phyloP scores from a whole-genome alignment of 2,113 vertebrate species.

The Puffinus mauretanicus region DNA sequence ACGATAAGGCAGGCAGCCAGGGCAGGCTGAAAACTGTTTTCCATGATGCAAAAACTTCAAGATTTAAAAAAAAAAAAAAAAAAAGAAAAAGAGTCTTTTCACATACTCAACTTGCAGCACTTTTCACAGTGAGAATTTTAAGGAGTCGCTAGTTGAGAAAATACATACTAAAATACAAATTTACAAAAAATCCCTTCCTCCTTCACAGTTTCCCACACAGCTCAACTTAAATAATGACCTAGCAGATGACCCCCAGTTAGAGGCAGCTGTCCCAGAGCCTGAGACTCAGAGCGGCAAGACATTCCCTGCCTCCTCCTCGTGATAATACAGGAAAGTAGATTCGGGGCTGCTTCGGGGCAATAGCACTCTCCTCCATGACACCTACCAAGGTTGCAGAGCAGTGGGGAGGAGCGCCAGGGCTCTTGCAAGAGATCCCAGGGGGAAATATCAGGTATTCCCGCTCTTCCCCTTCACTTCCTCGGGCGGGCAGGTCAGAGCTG shows the following conservation, averaged over 20 bases:
- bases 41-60: background rate
- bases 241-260: background rate
- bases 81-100: no score
- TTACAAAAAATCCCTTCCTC: background rate
- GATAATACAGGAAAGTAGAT: background rate
- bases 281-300: no score
- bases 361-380: accelerated
- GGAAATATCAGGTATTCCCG: background rate
- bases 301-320: background rate
- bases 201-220: background rate
- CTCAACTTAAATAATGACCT: background rate
- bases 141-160: background rate
- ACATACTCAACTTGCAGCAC: background rate
- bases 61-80: no score
- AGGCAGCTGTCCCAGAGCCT: background rate
- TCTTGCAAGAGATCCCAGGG: background rate
- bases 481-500: background rate
- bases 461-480: background rate
- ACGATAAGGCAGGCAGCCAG: background rate
- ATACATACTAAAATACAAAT: background rate
- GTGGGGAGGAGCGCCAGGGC: background rate
- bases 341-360: background rate
- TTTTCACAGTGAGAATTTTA: background rate
- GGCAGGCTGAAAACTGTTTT: background rate
- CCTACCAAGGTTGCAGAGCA: background rate